Evolutionary conservation across 2,797 vertebrate species (phyloP).

Genomic region (Dipus sagitta): DNA sequence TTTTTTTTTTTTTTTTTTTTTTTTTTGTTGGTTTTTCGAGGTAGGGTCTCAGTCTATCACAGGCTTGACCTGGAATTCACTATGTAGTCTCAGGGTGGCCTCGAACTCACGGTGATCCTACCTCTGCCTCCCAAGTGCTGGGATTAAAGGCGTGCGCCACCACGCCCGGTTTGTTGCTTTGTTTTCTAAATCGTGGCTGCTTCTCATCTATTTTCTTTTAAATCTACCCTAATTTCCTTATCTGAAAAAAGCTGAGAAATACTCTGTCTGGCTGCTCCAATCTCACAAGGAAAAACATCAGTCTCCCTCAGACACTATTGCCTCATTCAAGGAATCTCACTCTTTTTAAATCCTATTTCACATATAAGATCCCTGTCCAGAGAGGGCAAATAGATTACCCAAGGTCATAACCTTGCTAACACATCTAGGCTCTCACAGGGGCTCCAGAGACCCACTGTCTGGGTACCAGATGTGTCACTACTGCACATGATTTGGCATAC

Average conservation of each 20-base stretch:
- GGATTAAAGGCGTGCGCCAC: too few species aligned
- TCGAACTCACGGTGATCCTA: too few species aligned
- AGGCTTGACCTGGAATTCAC: too few species aligned
- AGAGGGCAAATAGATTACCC: not conserved
- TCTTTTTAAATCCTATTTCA: not conserved
- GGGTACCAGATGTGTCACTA: not conserved
- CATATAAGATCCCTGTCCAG: conserved; percentile 31
- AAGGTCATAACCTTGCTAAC: not conserved
- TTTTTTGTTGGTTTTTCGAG: too few species aligned
- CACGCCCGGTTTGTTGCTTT: not conserved
- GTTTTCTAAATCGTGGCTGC: not conserved
- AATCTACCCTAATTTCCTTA: conserved; percentile 32
- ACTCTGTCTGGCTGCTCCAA: not conserved
- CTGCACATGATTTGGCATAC: not conserved
- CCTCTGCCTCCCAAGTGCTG: too few species aligned
- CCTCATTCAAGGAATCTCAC: not conserved
- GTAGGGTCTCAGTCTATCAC: too few species aligned
- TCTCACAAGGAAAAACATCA: conserved; percentile 4
- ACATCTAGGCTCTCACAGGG: not conserved
- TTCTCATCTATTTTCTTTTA: conserved; percentile 9
- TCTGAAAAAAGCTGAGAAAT: not conserved
- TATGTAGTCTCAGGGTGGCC: too few species aligned
- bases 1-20: too few species aligned
- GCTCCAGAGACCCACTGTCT: not conserved
- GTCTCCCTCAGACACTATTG: not conserved